Base-by-base conservation (phyloP, 1,140 invertebrate species). In the Melanaphis sacchari region DNA sequence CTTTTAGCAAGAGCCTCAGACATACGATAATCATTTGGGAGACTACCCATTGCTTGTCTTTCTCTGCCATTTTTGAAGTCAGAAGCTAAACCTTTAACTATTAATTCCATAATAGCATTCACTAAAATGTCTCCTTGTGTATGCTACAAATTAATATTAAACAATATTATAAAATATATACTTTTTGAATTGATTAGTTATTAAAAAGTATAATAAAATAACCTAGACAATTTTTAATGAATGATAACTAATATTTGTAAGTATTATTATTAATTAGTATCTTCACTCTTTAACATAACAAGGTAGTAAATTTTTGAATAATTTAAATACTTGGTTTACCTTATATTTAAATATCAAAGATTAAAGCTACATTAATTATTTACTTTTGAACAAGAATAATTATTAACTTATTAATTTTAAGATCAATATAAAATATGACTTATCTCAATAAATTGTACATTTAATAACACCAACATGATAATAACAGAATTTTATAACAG, bases 21-120 rank as follows among this genome's bases (percentile, higher is more conserved):
- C 91, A 93, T 93, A 54, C 81, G 91, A 52, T 93, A 82, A 93
- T 93, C 91, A 93, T 93, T 93, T 52, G 91, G 91, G 4, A 93
- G 91, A 93, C 76, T 93, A 54, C 91, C 91, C 46, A 85, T 93
- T 22, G 76, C 91, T 93, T 93, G 91, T 93, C 76, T 93, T 93
- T 93, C 91, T 40, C 81, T 82, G 11, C 91, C 81, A 93, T 82
- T 93, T 54, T 6, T 93, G 46, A 93, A 93, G 46, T 93, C 91
- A 24, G 76, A n/a, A 40, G 81, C 91, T 85, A 93, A 41, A 84
- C 91, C 91, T 93, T 85, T 93, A 22, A 93, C 49, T 31, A 93
- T 93, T 41, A 93, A 85, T 26, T 93, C 91, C 91, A 93, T 93
- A 93, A 93, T 93, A 49, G 91, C 81, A 85, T 93, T 85, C 11